A percentile compares a stretch with the other conserved stretches of the same genome.
Conservation (phyloP, 2,797 vertebrate species). For the Calcarius lapponicus region DNA sequence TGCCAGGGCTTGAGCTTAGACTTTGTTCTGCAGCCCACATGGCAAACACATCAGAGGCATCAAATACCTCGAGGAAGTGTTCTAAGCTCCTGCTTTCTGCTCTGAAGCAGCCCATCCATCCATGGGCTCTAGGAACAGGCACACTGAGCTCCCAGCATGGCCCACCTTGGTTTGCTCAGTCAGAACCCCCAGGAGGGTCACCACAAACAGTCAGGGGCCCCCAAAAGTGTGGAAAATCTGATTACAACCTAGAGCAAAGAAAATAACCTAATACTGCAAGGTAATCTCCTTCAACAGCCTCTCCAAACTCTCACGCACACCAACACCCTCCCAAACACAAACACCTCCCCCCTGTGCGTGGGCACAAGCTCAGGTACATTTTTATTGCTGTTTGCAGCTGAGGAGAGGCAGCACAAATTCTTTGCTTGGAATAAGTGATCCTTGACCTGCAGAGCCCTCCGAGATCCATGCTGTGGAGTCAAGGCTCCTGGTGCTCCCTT, state of each 20-base stretch:
- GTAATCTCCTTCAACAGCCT: constrained; percentile 28
- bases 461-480: not conserved
- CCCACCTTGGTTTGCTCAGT: not conserved
- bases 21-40: not conserved
- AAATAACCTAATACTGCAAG: not conserved
- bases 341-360: not conserved
- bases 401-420: not conserved
- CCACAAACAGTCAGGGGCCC: not conserved
- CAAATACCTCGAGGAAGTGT: not conserved
- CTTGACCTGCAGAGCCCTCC: not conserved
- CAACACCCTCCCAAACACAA: not conserved
- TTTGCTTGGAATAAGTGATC: not conserved
- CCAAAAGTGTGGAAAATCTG: not conserved
- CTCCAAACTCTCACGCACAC: not conserved
- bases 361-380: fast-evolving
- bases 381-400: not conserved
- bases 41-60: not conserved
- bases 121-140: not conserved
- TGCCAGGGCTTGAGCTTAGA: not conserved
- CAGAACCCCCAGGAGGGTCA: not conserved
- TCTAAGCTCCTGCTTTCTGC: not conserved
- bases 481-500: not conserved
- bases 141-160: not conserved
- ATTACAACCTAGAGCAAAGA: constrained; percentile 19
- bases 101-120: not conserved